Conservation (phyloP, 2,113 vertebrate species). For the Probosciger aterrimus region DNA sequence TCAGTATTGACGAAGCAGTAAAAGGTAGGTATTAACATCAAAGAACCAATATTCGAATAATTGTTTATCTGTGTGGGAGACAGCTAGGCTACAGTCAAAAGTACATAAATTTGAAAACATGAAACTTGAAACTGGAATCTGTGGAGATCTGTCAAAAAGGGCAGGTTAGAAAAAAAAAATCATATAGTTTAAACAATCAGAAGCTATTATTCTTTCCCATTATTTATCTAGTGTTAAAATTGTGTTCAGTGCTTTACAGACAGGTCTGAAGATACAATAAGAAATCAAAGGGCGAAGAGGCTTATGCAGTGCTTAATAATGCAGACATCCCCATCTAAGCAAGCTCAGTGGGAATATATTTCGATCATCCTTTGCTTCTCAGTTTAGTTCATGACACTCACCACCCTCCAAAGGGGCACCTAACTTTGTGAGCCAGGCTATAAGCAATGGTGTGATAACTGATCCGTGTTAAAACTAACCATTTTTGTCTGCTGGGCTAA, state of each 20-base stretch:
- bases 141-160: not conserved
- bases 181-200: not conserved
- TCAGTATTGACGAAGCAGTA: slow-evolving; percentile 43
- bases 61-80: slow-evolving; percentile 10
- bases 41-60: slow-evolving; percentile 40
- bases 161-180: not conserved
- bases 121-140: not conserved
- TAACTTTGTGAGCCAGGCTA: not conserved
- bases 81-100: not conserved
- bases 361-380: not conserved
- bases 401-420: not conserved
- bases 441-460: not conserved
- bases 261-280: not conserved
- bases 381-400: not conserved
- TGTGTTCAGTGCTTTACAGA: not conserved
- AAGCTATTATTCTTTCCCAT: not conserved
- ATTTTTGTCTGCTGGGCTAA: not conserved
- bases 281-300: slow-evolving; percentile 18
- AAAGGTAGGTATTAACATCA: slow-evolving; percentile 14
- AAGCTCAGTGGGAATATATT: slow-evolving; percentile 10
- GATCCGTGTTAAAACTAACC: not conserved
- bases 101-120: slow-evolving; percentile 31
- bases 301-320: not conserved
- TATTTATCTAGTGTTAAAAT: not conserved
- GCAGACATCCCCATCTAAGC: not conserved